Evolutionary conservation across 2,113 vertebrate species (phyloP), one percentile per base, ranked within the genome.

Genomic region (Suncus etruscus): DNA sequence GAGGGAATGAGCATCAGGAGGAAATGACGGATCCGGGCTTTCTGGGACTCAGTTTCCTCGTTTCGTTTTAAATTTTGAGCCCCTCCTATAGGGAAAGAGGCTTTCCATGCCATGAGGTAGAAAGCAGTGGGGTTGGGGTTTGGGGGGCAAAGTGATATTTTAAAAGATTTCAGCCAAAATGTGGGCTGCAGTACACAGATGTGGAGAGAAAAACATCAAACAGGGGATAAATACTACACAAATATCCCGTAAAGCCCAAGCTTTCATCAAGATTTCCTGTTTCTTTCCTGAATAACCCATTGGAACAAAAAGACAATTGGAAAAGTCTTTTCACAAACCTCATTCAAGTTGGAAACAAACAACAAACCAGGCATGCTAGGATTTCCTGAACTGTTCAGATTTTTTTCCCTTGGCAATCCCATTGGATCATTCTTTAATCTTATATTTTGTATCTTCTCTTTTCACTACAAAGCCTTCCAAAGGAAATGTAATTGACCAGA

Each of bases 261-360:
- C 94, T 95, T 92, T 93, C 96, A 89, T 94, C 84, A 77, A 47
- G 94, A 89, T 84, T 96, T 95, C 96, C 95, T 95, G 96, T 76
- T 95, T 84, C 91, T 96, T 96, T 96, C 92, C 95, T 96, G 94
- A 91, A 78, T 95, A 78, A 93, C 92, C 78, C 89, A 29, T 47
- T 95, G 95, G 91, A 95, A 95, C 92, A 95, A 86, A 96, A 91
- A 91, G 95, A 92, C 94, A 93, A 91, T 96, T 91, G 91, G 32
- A 87, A 95, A 92, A 94, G 95, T 95, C 87, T 92, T 93, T 93
- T 92, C 91, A 95, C 91, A 92, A 94, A 91, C 82, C 82, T 89
- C 87, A 95, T 91, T 95, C 89, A 95, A 83, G 82, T 87, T 93
- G 85, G 77, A 95, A 94, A 87, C 94, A 96, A 94, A 93, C 91